A percentile compares a stretch with the other conserved stretches of the same genome.
These are phyloP conservation scores for Setophaga petechia DNA, from an alignment of 2,113 vertebrate genomes.

Conservation along the genomic window DNA sequence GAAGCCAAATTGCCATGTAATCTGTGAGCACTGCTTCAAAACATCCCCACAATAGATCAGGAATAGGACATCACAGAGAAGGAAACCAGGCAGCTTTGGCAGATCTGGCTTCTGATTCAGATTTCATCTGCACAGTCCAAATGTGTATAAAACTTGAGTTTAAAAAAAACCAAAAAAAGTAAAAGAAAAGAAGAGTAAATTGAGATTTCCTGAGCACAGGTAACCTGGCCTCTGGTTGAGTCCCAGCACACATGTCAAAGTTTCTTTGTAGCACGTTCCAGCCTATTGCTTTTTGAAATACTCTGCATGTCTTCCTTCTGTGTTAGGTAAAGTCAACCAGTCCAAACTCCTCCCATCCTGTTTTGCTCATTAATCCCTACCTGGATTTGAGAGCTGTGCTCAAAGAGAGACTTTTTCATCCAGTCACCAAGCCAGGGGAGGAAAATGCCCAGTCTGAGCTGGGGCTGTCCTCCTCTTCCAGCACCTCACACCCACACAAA, in stretches of 20 bases:
- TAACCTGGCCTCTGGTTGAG: neutral
- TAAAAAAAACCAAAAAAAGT: accelerated
- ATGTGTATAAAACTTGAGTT: neutral
- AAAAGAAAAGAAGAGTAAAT: neutral
- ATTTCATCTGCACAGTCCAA: neutral
- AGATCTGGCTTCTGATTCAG: neutral
- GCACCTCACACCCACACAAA: neutral
- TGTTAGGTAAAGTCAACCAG: neutral
- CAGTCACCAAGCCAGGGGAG: neutral
- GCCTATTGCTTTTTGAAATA: neutral
- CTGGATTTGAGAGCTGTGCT: neutral
- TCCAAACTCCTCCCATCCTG: neutral
- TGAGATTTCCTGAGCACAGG: neutral
- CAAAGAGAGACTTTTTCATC: neutral
- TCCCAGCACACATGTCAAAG: accelerated
- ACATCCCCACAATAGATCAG: neutral
- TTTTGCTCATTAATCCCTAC: neutral
- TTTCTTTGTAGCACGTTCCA: neutral
- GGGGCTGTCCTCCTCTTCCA: neutral
- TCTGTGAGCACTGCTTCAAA: neutral
- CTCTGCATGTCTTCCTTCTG: neutral
- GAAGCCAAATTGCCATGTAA: constrained; percentile 22
- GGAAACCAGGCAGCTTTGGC: neutral
- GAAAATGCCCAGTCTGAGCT: neutral
- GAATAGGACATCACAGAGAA: neutral